Base-by-base conservation (phyloP, 2,797 vertebrate species). In the Gorsachius magnificus region DNA sequence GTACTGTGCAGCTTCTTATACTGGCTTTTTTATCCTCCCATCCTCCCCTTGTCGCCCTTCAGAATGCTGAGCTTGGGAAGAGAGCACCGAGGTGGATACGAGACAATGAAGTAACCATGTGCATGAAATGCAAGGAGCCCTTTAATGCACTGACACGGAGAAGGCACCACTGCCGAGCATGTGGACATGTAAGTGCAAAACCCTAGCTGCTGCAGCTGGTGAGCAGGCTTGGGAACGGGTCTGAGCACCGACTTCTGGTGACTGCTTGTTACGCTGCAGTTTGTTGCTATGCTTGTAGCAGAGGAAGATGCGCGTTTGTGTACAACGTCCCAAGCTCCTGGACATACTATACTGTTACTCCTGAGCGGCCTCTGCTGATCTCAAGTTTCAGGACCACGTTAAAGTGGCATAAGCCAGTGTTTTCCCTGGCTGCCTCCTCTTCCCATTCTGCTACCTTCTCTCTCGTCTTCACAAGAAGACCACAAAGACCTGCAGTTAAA, bases 21-120 rank as follows among this genome's bases (percentile, higher is more conserved):
- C 11, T 74, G 33, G 21, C 35, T n/a, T 77, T 74, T 28, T 14
- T 6, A 58, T 82, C 54, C 11, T 50, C 72, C 45, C 8, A 7
- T 64, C n/a, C 11, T 71, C 10, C 8, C 33, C 28, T 74, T 89
- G 19, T 6, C 54, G 7, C 3, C 10, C 13, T 88, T 50, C 60
- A 99, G 99, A 99, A 98, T 3, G 99, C 99, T 21, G 99, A 99
- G 95, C 98, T 99, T 81, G 99, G 99, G 29, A 99, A 99, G 93
- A 98, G 99, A 15, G 99, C 99, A 1, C 99, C 99, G 0, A 98
- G 98, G 69, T 99, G 99, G 99, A 99, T 99, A 90, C 98, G 99
- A 35, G 99, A 99, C 97, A 99, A 99, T 0, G 99, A 99, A 94
- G 99, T 99, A 80, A 99, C 99, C 1, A 99, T 99, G 99, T 99